These are phyloP conservation scores for Tympanoctomys barrerae DNA, from an alignment of 2,797 vertebrate genomes.

Conservation along the genomic window DNA sequence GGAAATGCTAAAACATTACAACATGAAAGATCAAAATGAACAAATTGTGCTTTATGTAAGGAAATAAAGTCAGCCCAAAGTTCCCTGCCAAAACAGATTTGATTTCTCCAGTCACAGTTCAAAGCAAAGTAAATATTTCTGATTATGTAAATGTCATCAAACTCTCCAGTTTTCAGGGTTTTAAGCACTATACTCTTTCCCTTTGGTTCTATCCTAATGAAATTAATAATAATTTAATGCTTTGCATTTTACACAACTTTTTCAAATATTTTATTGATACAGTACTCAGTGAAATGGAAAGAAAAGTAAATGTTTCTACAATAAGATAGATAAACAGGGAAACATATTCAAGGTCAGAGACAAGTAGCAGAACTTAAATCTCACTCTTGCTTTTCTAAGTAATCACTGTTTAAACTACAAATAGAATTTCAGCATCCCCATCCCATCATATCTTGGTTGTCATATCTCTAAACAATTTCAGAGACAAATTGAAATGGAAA, in stretches of 20 bases:
- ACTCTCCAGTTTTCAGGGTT: neutral
- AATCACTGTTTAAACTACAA: neutral
- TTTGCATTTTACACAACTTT: neutral
- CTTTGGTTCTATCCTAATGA: neutral
- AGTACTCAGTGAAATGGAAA: neutral
- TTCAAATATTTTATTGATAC: slow-evolving; percentile 4
- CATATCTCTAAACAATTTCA: neutral
- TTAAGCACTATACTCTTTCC: neutral
- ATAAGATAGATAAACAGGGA: neutral
- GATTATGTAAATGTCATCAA: neutral
- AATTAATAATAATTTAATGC: slow-evolving; percentile 1
- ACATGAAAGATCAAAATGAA: slow-evolving; percentile 5
- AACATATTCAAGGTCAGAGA: neutral
- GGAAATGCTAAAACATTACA: slow-evolving; percentile 12
- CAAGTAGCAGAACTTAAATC: neutral
- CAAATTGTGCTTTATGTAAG: neutral
- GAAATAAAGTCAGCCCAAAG: neutral
- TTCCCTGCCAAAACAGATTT: neutral
- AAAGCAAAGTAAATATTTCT: slow-evolving; percentile 34
- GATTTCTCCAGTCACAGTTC: neutral
- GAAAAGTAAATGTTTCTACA: neutral
- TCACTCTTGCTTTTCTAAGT: neutral
- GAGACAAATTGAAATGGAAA: neutral
- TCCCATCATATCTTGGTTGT: neutral
- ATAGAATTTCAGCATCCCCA: neutral